Evolutionary conservation across 2,797 vertebrate genomes (phyloP), one percentile per base, ranked within the genome.

Genomic region (Gymnothorax reevesii): DNA sequence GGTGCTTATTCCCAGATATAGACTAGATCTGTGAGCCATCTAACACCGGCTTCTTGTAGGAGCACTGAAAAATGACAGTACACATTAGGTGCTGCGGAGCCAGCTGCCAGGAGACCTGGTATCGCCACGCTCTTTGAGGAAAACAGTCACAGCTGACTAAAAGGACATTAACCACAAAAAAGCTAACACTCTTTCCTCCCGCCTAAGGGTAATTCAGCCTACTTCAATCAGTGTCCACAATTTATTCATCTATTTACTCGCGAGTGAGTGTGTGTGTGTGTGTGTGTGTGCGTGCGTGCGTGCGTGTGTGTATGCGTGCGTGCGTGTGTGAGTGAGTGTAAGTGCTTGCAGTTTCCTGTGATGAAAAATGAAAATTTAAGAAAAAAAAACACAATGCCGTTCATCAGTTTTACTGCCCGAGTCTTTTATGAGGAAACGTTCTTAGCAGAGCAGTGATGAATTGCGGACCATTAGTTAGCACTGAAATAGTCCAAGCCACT

Each of bases 1-100:
- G 90, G 89, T 86, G 89, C 87, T 87, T 89, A 89, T 91, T 92
- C 90, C 91, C 90, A 84, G 90, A 90, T 88, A 89, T 90, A 92
- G 92, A 95, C 92, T 93, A 91, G 88, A 94, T 93, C 91, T 88
- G 89, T 92, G 90, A 88, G 90, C 89, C 88, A 94, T 93, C 88
- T 92, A 92, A 93, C 92, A 94, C 88, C 88, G 85, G 89, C 89
- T 89, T 88, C 91, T 93, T 92, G 33, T 87, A 92, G 90, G 90
- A 54, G 86, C 88, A 86, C 86, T 87, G 93, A 92, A 93, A 94
- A 94, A 93, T 92, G 92, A 87, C 89, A 82, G 85, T 20, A 73
- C 92, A 90, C 85, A 88, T 87, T 85, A 77, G 57, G 71, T 88
- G 88, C 52, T 12, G 80, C 4, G 42, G 33, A 85, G 88, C 87